Base-by-base conservation (phyloP, 1,140 invertebrate genomes). In the Atopsyche davidsoni region DNA sequence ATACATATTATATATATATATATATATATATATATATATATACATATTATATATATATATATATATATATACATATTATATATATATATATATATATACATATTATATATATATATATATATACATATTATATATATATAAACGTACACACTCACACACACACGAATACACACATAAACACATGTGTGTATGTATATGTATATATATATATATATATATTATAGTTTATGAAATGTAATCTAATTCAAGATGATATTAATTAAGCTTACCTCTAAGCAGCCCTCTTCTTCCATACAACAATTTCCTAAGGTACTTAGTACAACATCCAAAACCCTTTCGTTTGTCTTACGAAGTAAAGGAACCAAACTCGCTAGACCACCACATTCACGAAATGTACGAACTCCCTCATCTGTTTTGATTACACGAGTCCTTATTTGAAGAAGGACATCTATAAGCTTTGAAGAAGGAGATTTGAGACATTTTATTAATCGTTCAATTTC, bases 271-370 rank as follows among this genome's bases (percentile, higher is more conserved):
- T 4, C 19, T 54, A 70, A 47, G 51, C 64, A 65, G 43, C 66
- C 65, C 55, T 69, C 65, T 52, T 68, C 64, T 55, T 79, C 70
- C 56, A 78, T 64, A 56, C 75, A 75, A 59, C 76, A 72, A 62
- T 79, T 78, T n/a, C 76, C 77, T 28, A 79, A 63, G 59, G 78
- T 78, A 59, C 77, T 79, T 51, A 79, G 58, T 18, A 69, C 65
- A 39, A 77, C 60, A 64, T 78, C 71, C 14, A 76, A 59, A 31
- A 75, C 69, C 58, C 65, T 72, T 64, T 75, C 70, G 58, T 73
- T 72, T 11, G 71, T 68, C 59, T 73, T 73, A 34, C 67, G 64
- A 40, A 73, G 61, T 63, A 70, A 65, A 38, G 67, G 67, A 23
- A 73, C 31, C 49, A 73, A 62, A 61, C 53, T 64, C 34, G 69